These are phyloP conservation scores for Poeciliopsis retropinna DNA, from an alignment of 2,113 vertebrate genomes.

Conservation along the genomic window DNA sequence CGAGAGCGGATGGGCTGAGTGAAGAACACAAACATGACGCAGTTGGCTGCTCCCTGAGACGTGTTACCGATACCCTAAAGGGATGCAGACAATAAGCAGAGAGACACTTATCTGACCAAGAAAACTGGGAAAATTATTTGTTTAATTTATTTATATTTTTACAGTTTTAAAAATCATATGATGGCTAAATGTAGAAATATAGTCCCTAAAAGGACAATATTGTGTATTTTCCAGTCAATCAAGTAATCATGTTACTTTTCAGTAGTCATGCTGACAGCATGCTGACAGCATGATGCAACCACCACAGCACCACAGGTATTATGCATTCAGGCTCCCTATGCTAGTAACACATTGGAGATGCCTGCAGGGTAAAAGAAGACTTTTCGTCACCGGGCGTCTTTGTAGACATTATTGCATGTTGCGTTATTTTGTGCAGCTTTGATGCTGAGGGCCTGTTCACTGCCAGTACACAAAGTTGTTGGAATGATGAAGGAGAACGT, in stretches of 20 bases:
- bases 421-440: neutral
- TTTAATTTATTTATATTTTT: too few relatives aligned
- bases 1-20: conserved; percentile 82
- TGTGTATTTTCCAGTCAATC: too few relatives aligned
- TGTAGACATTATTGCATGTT: neutral
- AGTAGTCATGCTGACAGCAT: too few relatives aligned
- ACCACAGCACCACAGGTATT: too few relatives aligned
- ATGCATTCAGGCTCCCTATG: too few relatives aligned
- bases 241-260: too few relatives aligned
- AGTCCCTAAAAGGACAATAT: neutral
- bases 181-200: neutral
- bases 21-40: conserved; percentile 91
- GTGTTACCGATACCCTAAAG: conserved; percentile 94
- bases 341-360: too few relatives aligned
- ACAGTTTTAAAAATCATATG: neutral
- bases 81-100: neutral
- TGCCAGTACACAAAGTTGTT: neutral
- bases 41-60: conserved; percentile 96
- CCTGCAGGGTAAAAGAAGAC: neutral
- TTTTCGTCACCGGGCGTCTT: neutral
- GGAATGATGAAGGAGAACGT: too few relatives aligned
- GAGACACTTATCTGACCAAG: neutral
- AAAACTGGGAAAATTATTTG: neutral
- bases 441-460: neutral
- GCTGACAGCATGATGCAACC: too few relatives aligned